Evolutionary conservation across 2,797 vertebrate genomes (phyloP).

Genomic region (Sarcoramphus papa): DNA sequence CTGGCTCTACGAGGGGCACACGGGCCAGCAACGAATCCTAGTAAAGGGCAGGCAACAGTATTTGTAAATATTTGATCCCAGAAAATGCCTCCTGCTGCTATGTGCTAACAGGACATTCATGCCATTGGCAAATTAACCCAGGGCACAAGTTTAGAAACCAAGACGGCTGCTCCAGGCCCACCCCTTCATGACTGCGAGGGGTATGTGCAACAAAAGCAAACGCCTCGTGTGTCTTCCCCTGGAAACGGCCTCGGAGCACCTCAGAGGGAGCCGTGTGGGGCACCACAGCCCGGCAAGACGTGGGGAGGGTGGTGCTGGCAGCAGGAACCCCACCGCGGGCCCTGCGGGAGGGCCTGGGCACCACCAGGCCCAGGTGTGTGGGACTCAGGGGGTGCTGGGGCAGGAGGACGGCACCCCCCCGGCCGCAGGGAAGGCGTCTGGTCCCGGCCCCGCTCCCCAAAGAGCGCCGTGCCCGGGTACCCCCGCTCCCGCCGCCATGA

Average conservation of each 20-base stretch:
- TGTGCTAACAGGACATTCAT: rapidly evolving
- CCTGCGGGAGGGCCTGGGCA: no score
- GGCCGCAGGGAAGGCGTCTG: no score
- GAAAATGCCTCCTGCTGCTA: not conserved
- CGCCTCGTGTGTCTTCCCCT: rapidly evolving
- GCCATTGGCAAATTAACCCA: not conserved
- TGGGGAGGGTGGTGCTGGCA: no score
- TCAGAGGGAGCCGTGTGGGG: not conserved
- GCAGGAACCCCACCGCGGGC: rapidly evolving
- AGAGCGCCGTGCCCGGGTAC: rapidly evolving
- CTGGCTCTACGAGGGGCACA: rapidly evolving
- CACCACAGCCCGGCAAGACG: not conserved
- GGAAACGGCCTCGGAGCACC: rapidly evolving
- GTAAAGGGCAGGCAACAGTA: not conserved
- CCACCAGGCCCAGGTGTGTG: not conserved
- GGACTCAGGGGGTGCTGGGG: no score
- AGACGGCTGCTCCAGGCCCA: not conserved
- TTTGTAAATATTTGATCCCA: not conserved
- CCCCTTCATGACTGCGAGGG: rapidly evolving
- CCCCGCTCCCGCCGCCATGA: rapidly evolving
- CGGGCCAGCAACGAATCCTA: rapidly evolving
- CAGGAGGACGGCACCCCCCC: rapidly evolving
- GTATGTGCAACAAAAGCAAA: not conserved
- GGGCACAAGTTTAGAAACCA: not conserved
- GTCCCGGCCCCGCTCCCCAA: no score